Evolutionary conservation across 2,113 vertebrate genomes (phyloP).

Genomic region (Equus quagga): DNA sequence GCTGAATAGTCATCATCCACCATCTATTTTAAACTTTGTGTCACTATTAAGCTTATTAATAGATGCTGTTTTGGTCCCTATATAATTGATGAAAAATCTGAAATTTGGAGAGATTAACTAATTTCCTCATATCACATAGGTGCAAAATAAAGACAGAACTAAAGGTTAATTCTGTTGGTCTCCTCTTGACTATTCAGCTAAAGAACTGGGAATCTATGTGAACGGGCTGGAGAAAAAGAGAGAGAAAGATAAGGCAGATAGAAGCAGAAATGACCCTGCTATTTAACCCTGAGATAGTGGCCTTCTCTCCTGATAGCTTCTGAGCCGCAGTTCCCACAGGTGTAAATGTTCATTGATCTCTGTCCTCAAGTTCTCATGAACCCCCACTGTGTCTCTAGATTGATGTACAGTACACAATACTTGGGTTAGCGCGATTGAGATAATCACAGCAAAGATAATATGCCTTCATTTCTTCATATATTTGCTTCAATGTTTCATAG

Average conservation of each 20-base stretch:
- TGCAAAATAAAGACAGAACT: not conserved
- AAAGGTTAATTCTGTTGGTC: not conserved
- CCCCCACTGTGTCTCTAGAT: not conserved
- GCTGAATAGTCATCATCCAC: not conserved
- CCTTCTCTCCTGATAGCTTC: not conserved
- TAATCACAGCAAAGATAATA: not conserved
- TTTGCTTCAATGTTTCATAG: not conserved
- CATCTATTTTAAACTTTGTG: not conserved
- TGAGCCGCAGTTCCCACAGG: not conserved
- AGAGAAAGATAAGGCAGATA: not conserved
- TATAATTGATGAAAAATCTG: not conserved
- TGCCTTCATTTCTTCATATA: not conserved
- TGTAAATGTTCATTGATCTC: not conserved
- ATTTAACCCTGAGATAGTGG: not conserved
- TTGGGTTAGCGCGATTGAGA: not conserved
- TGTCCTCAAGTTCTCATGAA: not conserved
- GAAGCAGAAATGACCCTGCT: not conserved
- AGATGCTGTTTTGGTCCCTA: not conserved
- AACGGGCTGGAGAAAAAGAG: not conserved
- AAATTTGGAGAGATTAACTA: not conserved
- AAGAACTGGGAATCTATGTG: not conserved
- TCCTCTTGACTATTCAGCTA: not conserved
- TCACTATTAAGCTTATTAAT: not conserved
- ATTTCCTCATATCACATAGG: not conserved
- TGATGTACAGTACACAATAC: not conserved